These are phyloP conservation scores for Petrolisthes cinctipes DNA, from an alignment of 2,888 invertebrate genomes.

Conservation along the genomic window DNA sequence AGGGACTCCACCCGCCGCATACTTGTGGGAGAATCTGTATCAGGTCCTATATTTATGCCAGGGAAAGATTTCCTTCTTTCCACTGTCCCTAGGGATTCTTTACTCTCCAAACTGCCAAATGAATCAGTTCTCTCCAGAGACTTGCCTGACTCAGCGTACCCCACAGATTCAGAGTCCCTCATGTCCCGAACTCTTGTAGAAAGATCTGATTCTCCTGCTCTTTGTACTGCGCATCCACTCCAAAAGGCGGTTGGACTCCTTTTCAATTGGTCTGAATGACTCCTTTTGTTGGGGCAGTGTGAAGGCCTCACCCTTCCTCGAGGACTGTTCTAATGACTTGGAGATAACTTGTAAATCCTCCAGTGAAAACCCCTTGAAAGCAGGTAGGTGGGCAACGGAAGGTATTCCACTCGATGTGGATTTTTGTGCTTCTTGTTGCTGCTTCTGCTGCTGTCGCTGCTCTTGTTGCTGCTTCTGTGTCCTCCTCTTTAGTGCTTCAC, in stretches of 20 bases:
- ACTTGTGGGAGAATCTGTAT: neutral
- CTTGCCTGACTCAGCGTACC: constrained; percentile 2
- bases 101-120: constrained; percentile 26
- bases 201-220: constrained; percentile 24
- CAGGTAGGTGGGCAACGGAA: constrained; percentile 44
- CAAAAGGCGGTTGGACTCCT: constrained; percentile 45
- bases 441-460: neutral
- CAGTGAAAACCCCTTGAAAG: constrained; percentile 57
- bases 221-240: constrained; percentile 53
- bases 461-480: constrained; percentile 11
- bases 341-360: constrained; percentile 62
- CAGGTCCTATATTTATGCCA: neutral
- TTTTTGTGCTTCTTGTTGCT: constrained; percentile 12
- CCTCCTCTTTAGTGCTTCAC: constrained; percentile 39
- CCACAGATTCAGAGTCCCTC: constrained; percentile 19
- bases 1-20: constrained; percentile 16
- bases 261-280: constrained; percentile 30
- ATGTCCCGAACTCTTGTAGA: neutral
- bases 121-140: constrained; percentile 19
- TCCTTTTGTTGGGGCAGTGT: constrained; percentile 35
- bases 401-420: constrained; percentile 31
- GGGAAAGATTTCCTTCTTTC: constrained; percentile 26
- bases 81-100: constrained; percentile 33
- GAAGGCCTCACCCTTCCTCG: neutral
- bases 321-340: constrained; percentile 52